These are phyloP conservation scores for Globia sparganii DNA, from an alignment of 2,888 invertebrate genomes.

Conservation along the genomic window DNA sequence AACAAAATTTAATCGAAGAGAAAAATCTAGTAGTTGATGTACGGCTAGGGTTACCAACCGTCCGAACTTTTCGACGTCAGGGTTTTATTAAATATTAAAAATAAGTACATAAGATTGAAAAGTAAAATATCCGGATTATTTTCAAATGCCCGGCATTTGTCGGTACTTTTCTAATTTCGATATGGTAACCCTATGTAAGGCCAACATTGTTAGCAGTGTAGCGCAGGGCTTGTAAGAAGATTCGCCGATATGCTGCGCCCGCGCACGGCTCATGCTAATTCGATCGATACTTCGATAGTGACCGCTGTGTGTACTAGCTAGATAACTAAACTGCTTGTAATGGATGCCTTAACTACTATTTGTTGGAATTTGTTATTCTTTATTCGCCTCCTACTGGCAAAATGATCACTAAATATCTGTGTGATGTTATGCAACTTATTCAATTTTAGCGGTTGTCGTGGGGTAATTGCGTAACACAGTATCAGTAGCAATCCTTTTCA, in stretches of 20 bases:
- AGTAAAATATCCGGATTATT: neutral
- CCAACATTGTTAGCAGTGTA: conserved; percentile 59
- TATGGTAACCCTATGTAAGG: conserved; percentile 12
- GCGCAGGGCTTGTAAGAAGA: conserved; percentile 62
- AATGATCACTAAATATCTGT: neutral
- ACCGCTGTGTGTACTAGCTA: conserved; percentile 40
- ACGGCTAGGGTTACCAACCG: conserved; percentile 1
- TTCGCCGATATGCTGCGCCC: conserved; percentile 70
- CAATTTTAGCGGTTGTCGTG: neutral
- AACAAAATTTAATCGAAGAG: conserved; percentile 48
- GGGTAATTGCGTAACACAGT: neutral
- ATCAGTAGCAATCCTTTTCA: neutral
- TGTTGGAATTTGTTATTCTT: conserved; percentile 25
- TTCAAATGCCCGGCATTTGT: neutral
- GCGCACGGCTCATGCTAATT: conserved; percentile 78
- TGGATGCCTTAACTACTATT: conserved; percentile 51
- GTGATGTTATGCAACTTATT: neutral
- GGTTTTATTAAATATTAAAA: neutral
- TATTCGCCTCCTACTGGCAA: neutral
- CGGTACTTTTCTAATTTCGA: neutral
- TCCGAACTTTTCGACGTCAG: neutral
- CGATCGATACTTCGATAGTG: conserved; percentile 78
- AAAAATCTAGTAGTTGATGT: conserved; percentile 56
- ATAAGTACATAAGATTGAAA: neutral
- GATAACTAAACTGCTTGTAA: conserved; percentile 61